phyloP scores from a whole-genome alignment of 2,113 vertebrate genomes.

The Callaeas wilsoni region DNA sequence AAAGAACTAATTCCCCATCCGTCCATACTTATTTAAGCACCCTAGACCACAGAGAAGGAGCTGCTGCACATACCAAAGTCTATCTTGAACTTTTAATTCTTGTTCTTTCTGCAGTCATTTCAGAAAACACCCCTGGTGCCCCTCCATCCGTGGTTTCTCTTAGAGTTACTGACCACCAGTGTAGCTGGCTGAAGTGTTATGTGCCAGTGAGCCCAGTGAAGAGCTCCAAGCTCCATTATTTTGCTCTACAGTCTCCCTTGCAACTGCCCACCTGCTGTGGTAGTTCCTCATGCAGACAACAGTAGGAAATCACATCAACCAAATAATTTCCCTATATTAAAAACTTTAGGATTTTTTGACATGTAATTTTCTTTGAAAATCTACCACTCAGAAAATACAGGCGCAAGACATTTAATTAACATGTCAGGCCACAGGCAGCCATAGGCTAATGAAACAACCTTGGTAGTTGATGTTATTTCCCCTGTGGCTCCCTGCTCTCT shows the following conservation, averaged over 20 bases:
- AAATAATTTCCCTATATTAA: not conserved
- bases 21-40: not conserved
- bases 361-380: not conserved
- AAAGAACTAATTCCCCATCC: not conserved
- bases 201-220: not conserved
- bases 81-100: not conserved
- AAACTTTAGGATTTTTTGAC: not conserved
- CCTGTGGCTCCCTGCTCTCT: not conserved
- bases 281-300: not conserved
- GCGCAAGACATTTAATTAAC: not conserved
- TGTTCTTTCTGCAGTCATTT: not conserved
- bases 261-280: not conserved
- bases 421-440: not conserved
- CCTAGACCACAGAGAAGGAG: rapidly evolving
- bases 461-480: not conserved
- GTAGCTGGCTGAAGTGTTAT: not conserved
- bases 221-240: not conserved
- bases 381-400: not conserved
- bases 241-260: not conserved
- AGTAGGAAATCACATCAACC: not conserved
- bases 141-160: not conserved
- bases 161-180: not conserved
- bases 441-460: not conserved
- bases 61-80: not conserved
- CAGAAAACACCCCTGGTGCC: not conserved